Percentiles rank a stretch among this genome's conserved stretches.
Evolutionary conservation across 1,140 invertebrate genomes (phyloP).

Genomic region (Limonius californicus): DNA sequence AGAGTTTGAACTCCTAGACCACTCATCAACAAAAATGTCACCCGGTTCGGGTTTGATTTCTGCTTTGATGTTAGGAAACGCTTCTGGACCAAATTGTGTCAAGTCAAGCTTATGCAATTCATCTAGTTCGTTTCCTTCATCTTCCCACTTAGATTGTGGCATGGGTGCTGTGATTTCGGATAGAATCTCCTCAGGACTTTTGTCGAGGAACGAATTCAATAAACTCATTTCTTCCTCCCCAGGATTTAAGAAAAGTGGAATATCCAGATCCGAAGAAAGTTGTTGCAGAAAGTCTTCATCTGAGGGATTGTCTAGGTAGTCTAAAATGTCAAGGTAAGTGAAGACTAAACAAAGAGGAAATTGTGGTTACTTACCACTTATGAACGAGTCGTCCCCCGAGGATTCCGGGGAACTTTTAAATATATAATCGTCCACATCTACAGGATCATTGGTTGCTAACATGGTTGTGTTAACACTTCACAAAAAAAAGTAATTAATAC

Average conservation of each 20-base stretch:
- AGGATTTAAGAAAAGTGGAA: conserved; percentile 39
- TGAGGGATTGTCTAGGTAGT: conserved; percentile 33
- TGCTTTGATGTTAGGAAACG: conserved; percentile 25
- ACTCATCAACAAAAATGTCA: not conserved
- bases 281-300: conserved; percentile 43
- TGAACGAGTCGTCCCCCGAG: conserved; percentile 32
- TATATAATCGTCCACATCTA: conserved; percentile 29
- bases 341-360: not conserved
- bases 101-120: conserved; percentile 33
- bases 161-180: conserved; percentile 33
- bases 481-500: no score
- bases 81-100: conserved; percentile 25
- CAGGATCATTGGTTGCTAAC: conserved; percentile 23
- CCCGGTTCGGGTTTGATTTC: conserved; percentile 31
- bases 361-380: conserved; percentile 28
- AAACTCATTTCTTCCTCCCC: conserved; percentile 39
- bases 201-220: conserved; percentile 40
- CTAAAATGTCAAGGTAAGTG: conserved; percentile 20
- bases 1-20: not conserved
- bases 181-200: conserved; percentile 39
- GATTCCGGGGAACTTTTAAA: conserved; percentile 40
- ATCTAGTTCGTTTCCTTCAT: conserved; percentile 25
- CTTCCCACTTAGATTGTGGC: conserved; percentile 16
- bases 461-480: conserved; percentile 21
- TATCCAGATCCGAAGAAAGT: conserved; percentile 40